phyloP scores from a whole-genome alignment of 37 sponge, comb jelly and placozoan species.

The Amphimedon queenslandica region DNA sequence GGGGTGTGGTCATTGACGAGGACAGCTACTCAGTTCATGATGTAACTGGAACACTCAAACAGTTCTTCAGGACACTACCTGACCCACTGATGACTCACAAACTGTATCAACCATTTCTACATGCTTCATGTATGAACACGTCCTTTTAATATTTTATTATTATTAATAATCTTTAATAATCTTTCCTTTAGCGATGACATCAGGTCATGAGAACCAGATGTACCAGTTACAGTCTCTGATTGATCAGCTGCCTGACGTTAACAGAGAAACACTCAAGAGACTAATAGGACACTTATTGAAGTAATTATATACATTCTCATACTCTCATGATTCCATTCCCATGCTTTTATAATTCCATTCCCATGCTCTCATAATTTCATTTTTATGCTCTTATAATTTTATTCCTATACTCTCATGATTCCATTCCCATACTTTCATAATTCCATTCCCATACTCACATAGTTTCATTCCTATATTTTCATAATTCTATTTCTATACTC shows the following conservation, averaged over 20 bases:
- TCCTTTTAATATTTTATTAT: neutral
- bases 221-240: constrained; percentile 65
- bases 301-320: no score
- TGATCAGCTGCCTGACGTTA: constrained; percentile 65
- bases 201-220: constrained; percentile 44
- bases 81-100: constrained; percentile 78
- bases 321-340: no score
- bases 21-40: constrained; percentile 79
- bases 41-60: constrained; percentile 77
- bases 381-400: no score
- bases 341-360: no score
- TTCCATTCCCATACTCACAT: no score
- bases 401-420: no score
- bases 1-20: constrained; percentile 64
- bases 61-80: constrained; percentile 74
- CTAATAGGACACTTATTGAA: constrained; percentile 56
- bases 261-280: constrained; percentile 63
- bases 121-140: constrained; percentile 48
- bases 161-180: neutral
- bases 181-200: neutral
- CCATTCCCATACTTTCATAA: no score
- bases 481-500: neutral
- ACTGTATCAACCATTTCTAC: constrained; percentile 51
- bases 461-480: neutral
- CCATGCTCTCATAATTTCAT: no score